These are phyloP conservation scores for Troides helena DNA, from an alignment of 2,888 invertebrate genomes.

Conservation along the genomic window DNA sequence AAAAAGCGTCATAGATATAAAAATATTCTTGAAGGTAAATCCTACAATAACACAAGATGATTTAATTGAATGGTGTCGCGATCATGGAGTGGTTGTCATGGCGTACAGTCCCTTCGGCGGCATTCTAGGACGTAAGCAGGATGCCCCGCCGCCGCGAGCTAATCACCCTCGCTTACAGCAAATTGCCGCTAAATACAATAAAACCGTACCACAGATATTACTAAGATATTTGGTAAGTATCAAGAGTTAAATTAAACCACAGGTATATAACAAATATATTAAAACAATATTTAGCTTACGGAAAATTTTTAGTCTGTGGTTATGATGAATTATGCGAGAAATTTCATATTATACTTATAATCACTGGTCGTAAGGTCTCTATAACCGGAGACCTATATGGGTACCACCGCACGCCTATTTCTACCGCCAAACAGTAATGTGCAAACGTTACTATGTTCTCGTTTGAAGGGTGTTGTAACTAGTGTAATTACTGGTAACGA, in stretches of 20 bases:
- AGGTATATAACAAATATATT: too few relatives aligned
- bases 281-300: too few relatives aligned
- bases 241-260: background rate
- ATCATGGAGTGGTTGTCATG: conserved; percentile 83
- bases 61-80: conserved; percentile 84
- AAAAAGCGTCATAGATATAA: background rate
- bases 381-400: too few relatives aligned
- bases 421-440: too few relatives aligned
- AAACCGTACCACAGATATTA: conserved; percentile 83
- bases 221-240: conserved; percentile 83
- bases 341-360: too few relatives aligned
- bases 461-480: too few relatives aligned
- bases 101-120: conserved; percentile 87
- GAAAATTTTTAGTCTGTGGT: too few relatives aligned
- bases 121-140: conserved; percentile 58
- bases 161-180: conserved; percentile 73
- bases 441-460: too few relatives aligned
- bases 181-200: conserved; percentile 81
- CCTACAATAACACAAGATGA: conserved; percentile 86
- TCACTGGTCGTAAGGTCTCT: too few relatives aligned
- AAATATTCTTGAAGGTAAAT: conserved; percentile 79
- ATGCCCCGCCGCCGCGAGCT: conserved; percentile 71
- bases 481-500: too few relatives aligned
- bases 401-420: too few relatives aligned
- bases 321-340: too few relatives aligned